Base-by-base conservation (phyloP, 2,797 vertebrate species). In the Alosa sapidissima region DNA sequence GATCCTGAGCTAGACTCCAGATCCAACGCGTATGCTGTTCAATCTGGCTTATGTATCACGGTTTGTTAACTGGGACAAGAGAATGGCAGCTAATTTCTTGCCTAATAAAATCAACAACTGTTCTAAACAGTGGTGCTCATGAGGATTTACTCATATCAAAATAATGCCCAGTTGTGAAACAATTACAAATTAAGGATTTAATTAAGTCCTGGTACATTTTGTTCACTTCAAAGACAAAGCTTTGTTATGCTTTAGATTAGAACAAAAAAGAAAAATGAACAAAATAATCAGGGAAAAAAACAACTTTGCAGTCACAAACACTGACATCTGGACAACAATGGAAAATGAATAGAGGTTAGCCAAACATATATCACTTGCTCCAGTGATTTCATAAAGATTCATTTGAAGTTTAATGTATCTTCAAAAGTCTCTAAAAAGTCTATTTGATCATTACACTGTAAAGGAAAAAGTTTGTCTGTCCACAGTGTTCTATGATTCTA, bases 261-360 rank as follows among this genome's bases (percentile, higher is more conserved):
- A 68, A 62, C 60, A 62, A 36, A 68, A 68, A 36, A 21, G 21
- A 1, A 62, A 36, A 33, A 33, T 68, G 24, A 36, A 68, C 62
- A 65, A 65, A 33, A 55, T 8, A 51, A 51, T 51, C 6, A 8
- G 49, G 49, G 49, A 45, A 75, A 8, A 58, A 58, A 60, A 60
- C 58, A 9, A 60, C 6, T 24, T 45, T 21, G 41, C 72, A 21
- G 41, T 21, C 72, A 47, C 28, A 90, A 91, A 91, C 88, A 83
- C 91, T 54, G 86, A 68, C 89, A 91, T 92, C 88, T 92, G 93
- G 84, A 84, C 58, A 49, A 88, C 86, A 90, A 82, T 84, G 24
- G 45, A 62, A 85, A 89, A 81, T 45, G 47, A 83, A 88, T 85
- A 90, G 84, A 90, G 91, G 89, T 87, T 83, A 87, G 91, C 90